Conservation (phyloP, 2,113 vertebrate genomes). For the Scalopus aquaticus region DNA sequence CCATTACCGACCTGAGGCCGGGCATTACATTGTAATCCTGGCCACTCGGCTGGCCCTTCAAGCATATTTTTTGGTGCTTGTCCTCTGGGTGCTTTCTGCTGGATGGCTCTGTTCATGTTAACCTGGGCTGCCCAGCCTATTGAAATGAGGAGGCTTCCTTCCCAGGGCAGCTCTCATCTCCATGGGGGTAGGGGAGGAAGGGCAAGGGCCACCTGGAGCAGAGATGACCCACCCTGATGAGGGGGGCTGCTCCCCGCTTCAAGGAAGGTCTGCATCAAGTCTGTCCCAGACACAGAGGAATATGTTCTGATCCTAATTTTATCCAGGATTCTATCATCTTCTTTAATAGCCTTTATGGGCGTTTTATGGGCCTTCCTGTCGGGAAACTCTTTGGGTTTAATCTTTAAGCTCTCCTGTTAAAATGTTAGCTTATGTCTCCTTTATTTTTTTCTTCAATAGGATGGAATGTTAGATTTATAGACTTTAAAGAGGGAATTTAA, state of each 20-base stretch:
- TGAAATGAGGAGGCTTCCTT: not conserved
- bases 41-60: conserved; percentile 45
- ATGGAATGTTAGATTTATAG: conserved; percentile 16
- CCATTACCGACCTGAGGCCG: conserved; percentile 73
- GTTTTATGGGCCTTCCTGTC: conserved; percentile 35
- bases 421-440: conserved; percentile 17
- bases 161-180: not conserved
- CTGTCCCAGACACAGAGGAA: not conserved
- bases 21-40: conserved; percentile 65
- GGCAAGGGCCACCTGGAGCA: not conserved
- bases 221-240: not conserved
- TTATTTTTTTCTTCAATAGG: conserved; percentile 12
- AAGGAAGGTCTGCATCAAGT: not conserved
- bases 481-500: conserved; percentile 38
- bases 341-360: not conserved
- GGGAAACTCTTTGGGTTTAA: conserved; percentile 59
- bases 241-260: not conserved
- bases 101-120: not conserved
- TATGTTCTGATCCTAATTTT: not conserved
- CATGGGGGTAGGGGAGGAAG: not conserved
- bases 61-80: conserved; percentile 54
- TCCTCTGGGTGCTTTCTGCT: conserved; percentile 53
- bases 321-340: not conserved
- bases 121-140: not conserved
- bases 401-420: conserved; percentile 43